A percentile compares a stretch with the other conserved stretches of the same genome.
Evolutionary conservation across 2,888 invertebrate genomes (phyloP).

Genomic region (Hirtodrosophila histrioides): DNA sequence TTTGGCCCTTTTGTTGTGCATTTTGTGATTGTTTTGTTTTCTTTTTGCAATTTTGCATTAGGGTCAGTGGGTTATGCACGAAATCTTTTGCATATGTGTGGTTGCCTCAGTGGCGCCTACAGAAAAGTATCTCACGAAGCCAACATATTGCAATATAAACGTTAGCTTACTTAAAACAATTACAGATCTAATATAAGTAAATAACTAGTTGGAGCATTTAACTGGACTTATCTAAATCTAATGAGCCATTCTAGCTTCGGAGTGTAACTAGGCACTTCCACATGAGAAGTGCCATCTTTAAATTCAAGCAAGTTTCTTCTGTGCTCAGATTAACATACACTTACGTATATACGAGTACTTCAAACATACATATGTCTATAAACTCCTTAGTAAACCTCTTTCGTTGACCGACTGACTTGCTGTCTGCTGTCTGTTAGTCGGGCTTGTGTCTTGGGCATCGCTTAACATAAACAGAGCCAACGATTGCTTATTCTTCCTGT

Average conservation of each 20-base stretch:
- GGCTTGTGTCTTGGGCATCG: background rate
- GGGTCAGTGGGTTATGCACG: slow-evolving; percentile 30
- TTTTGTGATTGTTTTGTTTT: slow-evolving; percentile 19
- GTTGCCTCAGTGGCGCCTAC: slow-evolving; percentile 1
- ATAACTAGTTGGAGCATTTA: background rate
- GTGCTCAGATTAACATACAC: slow-evolving; percentile 5
- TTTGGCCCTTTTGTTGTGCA: slow-evolving; percentile 31
- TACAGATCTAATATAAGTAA: too few relatives aligned
- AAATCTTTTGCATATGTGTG: slow-evolving; percentile 11
- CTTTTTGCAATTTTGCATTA: slow-evolving; percentile 29
- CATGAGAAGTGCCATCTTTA: background rate
- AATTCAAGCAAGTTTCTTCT: slow-evolving; percentile 1
- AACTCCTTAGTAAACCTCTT: slow-evolving; percentile 1
- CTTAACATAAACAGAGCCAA: slow-evolving; percentile 33
- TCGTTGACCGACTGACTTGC: slow-evolving; percentile 7
- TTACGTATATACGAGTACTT: background rate
- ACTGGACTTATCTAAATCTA: background rate
- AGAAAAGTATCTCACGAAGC: background rate
- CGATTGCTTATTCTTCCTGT: slow-evolving; percentile 28
- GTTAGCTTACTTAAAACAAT: background rate
- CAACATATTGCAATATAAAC: background rate
- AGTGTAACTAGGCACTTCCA: too few relatives aligned
- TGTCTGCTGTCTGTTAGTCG: slow-evolving; percentile 2
- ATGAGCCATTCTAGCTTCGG: too few relatives aligned
- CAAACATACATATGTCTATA: slow-evolving; percentile 1